Conservation (phyloP, 2,888 invertebrate species). For the Eilema sororculum region DNA sequence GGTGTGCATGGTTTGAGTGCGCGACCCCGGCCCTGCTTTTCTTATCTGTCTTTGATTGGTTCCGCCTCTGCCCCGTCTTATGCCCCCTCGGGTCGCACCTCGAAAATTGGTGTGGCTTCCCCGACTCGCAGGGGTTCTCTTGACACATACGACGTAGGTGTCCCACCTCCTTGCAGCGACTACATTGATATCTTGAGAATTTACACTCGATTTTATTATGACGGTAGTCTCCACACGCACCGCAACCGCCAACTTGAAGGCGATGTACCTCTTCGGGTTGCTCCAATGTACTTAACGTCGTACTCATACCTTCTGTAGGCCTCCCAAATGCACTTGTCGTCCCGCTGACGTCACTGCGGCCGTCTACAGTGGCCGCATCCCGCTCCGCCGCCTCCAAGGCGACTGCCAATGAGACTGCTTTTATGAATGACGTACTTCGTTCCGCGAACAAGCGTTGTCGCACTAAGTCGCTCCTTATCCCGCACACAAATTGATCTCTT, state of each 20-base stretch:
- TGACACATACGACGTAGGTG: no score
- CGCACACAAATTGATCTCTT: neutral
- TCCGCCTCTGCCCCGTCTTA: neutral
- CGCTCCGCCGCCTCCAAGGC: no score
- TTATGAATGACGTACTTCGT: no score
- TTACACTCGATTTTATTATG: no score
- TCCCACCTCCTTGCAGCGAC: no score
- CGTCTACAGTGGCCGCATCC: neutral
- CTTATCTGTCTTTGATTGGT: neutral
- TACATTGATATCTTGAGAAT: no score
- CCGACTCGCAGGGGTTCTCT: neutral
- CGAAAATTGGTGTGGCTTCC: no score
- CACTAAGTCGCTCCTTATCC: neutral
- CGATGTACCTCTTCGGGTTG: neutral
- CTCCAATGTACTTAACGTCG: neutral
- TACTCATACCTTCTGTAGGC: neutral
- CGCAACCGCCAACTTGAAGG: neutral
- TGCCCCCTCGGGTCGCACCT: neutral
- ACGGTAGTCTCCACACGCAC: neutral
- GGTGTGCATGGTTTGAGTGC: neutral
- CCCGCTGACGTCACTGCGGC: neutral
- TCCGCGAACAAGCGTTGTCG: constrained; percentile 1
- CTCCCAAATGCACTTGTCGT: neutral
- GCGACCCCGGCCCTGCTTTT: neutral
- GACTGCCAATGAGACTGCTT: no score